Evolutionary conservation across 2,113 vertebrate species (phyloP).

Genomic region (Podilymbus podiceps): DNA sequence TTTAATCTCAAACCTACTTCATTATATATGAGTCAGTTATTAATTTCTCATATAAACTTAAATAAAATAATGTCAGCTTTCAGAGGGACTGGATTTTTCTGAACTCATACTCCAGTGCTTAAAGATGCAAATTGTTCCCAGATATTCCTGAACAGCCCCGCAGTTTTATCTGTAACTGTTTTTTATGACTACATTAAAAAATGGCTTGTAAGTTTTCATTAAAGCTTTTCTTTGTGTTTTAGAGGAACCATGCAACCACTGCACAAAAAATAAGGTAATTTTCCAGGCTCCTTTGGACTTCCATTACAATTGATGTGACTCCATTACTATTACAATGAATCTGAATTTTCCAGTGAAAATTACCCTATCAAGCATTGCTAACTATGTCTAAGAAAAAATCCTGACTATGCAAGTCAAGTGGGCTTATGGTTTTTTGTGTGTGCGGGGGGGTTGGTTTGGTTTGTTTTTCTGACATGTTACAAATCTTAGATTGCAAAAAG

Average conservation of each 20-base stretch:
- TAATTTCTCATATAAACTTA: conserved; percentile 2
- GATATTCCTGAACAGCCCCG: not conserved
- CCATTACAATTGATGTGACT: not conserved
- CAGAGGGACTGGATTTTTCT: not conserved
- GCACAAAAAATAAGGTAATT: not conserved
- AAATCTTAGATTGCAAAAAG: not conserved
- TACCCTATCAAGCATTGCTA: not conserved
- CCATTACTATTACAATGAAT: not conserved
- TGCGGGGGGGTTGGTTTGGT: not conserved
- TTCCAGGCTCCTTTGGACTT: not conserved
- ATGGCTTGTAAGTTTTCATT: not conserved
- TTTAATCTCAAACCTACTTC: not conserved
- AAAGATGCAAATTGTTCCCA: not conserved
- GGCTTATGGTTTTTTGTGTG: rapidly evolving
- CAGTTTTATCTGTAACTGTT: not conserved
- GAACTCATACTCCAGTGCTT: not conserved
- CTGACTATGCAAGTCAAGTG: not conserved
- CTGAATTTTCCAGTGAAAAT: not conserved
- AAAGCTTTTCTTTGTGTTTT: not conserved
- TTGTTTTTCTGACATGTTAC: not conserved
- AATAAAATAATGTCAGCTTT: not conserved
- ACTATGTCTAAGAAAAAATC: not conserved
- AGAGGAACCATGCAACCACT: not conserved
- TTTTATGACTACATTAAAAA: not conserved
- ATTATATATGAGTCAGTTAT: not conserved